These are phyloP conservation scores for Ophonus ardosiacus DNA, from an alignment of 2,888 invertebrate genomes.

Conservation along the genomic window DNA sequence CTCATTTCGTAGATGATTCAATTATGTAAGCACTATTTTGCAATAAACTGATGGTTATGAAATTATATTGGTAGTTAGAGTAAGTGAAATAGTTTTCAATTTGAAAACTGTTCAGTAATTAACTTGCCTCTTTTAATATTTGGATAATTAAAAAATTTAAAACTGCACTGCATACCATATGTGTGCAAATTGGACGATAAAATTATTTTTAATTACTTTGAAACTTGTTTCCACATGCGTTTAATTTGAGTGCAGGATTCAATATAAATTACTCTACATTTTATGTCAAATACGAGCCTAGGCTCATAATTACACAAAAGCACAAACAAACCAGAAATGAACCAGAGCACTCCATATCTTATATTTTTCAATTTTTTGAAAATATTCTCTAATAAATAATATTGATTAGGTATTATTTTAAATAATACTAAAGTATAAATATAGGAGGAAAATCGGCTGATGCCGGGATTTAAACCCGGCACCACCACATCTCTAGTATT, in stretches of 20 bases:
- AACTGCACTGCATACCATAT: constrained; percentile 5
- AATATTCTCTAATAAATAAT: not conserved
- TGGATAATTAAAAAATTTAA: constrained; percentile 20
- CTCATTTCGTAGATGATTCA: not conserved
- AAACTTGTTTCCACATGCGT: not conserved
- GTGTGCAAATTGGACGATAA: constrained; percentile 31
- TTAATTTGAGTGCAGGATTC: not conserved
- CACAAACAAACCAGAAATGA: too few relatives aligned
- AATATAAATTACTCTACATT: not conserved
- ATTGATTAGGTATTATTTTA: too few relatives aligned
- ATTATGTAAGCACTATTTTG: not conserved
- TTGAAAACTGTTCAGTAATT: constrained; percentile 9
- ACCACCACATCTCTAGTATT: too few relatives aligned
- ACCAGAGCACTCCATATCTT: too few relatives aligned
- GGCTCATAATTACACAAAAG: too few relatives aligned
- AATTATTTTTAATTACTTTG: constrained; percentile 28
- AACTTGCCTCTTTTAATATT: constrained; percentile 4
- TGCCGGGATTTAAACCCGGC: too few relatives aligned
- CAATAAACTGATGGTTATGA: not conserved
- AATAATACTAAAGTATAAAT: too few relatives aligned
- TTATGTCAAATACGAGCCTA: not conserved
- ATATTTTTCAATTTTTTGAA: not conserved
- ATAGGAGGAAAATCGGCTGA: too few relatives aligned
- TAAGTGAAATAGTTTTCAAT: constrained; percentile 20
- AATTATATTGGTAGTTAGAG: constrained; percentile 16